phyloP scores from a whole-genome alignment of 2,113 vertebrate genomes.

The Diadophis punctatus region DNA sequence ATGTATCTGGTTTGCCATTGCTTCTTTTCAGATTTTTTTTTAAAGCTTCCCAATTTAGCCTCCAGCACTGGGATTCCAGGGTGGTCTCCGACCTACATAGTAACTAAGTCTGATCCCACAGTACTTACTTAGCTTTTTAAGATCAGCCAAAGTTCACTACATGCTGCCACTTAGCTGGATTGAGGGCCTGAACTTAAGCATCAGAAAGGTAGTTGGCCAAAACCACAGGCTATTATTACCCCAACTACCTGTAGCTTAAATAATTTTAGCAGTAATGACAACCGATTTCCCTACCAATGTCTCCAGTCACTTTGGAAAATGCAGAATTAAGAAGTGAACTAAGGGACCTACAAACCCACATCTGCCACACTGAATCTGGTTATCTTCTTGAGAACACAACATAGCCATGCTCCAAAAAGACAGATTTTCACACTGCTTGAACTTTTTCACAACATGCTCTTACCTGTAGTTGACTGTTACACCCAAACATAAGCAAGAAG shows the following conservation, averaged over 20 bases:
- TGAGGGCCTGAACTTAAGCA: background rate
- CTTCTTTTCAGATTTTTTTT: background rate
- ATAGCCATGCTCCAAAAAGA: background rate
- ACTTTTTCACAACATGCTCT: slow-evolving; percentile 58
- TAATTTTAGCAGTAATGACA: background rate
- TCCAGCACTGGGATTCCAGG: background rate
- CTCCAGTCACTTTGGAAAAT: background rate
- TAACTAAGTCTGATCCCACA: background rate
- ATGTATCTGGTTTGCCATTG: background rate
- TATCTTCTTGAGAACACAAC: slow-evolving; percentile 1
- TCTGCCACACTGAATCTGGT: background rate
- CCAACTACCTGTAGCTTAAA: background rate
- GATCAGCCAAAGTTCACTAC: background rate
- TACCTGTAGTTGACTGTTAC: slow-evolving; percentile 84
- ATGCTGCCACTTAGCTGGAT: background rate
- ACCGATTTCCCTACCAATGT: background rate
- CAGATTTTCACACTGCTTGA: slow-evolving; percentile 16
- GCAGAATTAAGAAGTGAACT: background rate
- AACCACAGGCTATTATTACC: background rate
- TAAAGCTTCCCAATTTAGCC: background rate
- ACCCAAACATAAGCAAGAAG: slow-evolving; percentile 80
- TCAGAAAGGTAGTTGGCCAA: background rate
- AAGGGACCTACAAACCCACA: background rate
- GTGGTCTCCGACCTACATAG: background rate
- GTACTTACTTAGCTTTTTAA: background rate